These are phyloP conservation scores for Meloidogyne exigua DNA, from an alignment of 1,140 invertebrate species.

Conservation along the genomic window DNA sequence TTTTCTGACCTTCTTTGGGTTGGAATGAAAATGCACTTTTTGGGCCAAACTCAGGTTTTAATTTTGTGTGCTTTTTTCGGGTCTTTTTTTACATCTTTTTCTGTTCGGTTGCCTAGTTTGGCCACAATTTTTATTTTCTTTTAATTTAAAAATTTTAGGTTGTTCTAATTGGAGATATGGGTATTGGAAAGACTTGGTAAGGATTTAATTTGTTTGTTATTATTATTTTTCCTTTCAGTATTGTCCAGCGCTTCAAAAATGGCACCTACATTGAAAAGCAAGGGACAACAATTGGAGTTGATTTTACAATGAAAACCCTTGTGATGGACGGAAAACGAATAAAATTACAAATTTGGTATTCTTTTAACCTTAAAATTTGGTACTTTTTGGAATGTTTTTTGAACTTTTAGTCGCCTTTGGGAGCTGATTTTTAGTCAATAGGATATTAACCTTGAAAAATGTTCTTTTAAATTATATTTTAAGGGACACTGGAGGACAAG, in stretches of 20 bases:
- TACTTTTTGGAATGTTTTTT: too few relatives aligned
- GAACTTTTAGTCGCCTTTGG: too few relatives aligned
- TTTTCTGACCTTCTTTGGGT: too few relatives aligned
- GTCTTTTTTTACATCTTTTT: too few relatives aligned
- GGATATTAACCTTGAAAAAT: too few relatives aligned
- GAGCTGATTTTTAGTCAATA: neutral
- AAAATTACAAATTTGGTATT: constrained; percentile 84
- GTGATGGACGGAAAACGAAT: constrained; percentile 85
- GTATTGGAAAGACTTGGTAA: constrained; percentile 79
- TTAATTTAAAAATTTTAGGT: constrained; percentile 71
- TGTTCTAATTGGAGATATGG: constrained; percentile 79
- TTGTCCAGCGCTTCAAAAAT: constrained; percentile 82
- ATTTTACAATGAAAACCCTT: constrained; percentile 94
- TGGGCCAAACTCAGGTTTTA: too few relatives aligned
- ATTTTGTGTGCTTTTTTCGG: too few relatives aligned
- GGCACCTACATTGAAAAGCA: constrained; percentile 87
- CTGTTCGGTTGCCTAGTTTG: too few relatives aligned
- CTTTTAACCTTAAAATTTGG: neutral
- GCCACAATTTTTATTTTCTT: too few relatives aligned
- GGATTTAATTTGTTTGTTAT: constrained; percentile 12
- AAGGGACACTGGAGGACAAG: constrained; percentile 81
- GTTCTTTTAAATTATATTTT: neutral
- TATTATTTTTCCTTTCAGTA: constrained; percentile 64
- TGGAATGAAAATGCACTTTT: too few relatives aligned
- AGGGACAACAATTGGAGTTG: constrained; percentile 89